A percentile compares a stretch with the other conserved stretches of the same genome.
Evolutionary conservation across 2,888 invertebrate genomes (phyloP).

Genomic region (Eucriotettix oculatus): DNA sequence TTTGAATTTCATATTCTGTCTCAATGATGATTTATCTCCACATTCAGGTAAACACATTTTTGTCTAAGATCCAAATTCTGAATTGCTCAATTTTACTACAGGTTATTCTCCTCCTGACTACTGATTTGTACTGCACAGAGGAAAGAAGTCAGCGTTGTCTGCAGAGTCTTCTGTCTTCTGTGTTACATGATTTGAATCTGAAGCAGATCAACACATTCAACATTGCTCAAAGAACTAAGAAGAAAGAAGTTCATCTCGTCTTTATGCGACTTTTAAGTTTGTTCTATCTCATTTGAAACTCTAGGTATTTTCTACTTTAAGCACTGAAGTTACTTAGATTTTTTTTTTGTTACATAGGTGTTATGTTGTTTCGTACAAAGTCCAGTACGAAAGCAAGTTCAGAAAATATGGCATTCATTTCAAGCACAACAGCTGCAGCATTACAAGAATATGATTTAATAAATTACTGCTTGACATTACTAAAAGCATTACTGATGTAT

Average conservation of each 20-base stretch:
- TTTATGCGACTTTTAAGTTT: constrained; percentile 73
- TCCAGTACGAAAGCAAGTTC: constrained; percentile 25
- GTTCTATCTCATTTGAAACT: constrained; percentile 19
- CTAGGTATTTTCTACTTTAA: too few relatives aligned
- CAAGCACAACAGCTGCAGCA: constrained; percentile 51
- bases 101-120: constrained; percentile 76
- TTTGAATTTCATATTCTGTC: too few relatives aligned
- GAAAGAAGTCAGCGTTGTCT: constrained; percentile 64
- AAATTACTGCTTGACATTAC: constrained; percentile 51
- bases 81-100: constrained; percentile 19
- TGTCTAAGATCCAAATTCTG: not conserved
- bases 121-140: constrained; percentile 72
- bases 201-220: constrained; percentile 35
- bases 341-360: constrained; percentile 29
- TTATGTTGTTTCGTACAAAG: constrained; percentile 62
- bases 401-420: constrained; percentile 39
- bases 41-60: too few relatives aligned
- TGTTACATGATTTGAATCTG: constrained; percentile 57
- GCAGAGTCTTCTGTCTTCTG: constrained; percentile 52
- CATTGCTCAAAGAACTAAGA: constrained; percentile 47
- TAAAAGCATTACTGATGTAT: constrained; percentile 55
- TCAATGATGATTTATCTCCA: too few relatives aligned
- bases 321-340: not conserved
- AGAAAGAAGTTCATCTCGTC: constrained; percentile 73
- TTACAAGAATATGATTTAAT: constrained; percentile 53